Base-by-base conservation (phyloP, 2,797 vertebrate genomes). In the Sparidentex hasta region DNA sequence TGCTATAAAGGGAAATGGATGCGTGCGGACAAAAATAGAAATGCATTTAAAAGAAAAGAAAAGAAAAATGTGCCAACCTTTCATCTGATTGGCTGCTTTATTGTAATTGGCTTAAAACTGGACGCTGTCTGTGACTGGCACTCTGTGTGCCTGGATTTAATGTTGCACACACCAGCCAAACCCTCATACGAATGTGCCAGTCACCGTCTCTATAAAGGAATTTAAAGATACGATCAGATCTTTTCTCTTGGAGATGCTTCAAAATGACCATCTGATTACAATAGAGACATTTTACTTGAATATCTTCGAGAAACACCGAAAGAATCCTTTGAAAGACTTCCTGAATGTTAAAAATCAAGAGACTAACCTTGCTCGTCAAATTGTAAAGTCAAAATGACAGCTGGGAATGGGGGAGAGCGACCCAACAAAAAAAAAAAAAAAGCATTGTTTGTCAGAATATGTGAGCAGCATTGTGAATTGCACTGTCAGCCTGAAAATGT, bases 51-150 rank as follows among this genome's bases (percentile, higher is more conserved):
- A 69, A 58, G 18, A 61, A 64, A 75, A 70, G 11, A 44, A 54
- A 78, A 71, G 67, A 44, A 51, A 80, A 74, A 71, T 16, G 3
- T 75, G 27, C 46, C 11, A 63, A 23, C 64, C 76, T 80, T 56
- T 50, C 9, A 55, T 76, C 62, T 72, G 76, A 87, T 77, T 81
- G 85, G 76, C 78, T 79, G 62, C 47, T 64, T 67, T 73, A 27
- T 75, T 78, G 62, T 86, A 85, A 86, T 84, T 70, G 11, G 71
- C 71, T 87, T 87, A 73, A 25, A 43, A 59, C 16, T 73, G 46
- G 48, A 41, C 41, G 50, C 38, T 52, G 64, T 61, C 48, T 75
- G 81, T 74, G 48, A 57, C 72, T 59, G 51, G 2, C 41, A 29
- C 61, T 41, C 50, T 50, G 5, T 69, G 25, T 47, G 58, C 41